These are phyloP conservation scores for Dipodomys stephensi DNA, from an alignment of 2,113 vertebrate genomes.

Conservation along the genomic window DNA sequence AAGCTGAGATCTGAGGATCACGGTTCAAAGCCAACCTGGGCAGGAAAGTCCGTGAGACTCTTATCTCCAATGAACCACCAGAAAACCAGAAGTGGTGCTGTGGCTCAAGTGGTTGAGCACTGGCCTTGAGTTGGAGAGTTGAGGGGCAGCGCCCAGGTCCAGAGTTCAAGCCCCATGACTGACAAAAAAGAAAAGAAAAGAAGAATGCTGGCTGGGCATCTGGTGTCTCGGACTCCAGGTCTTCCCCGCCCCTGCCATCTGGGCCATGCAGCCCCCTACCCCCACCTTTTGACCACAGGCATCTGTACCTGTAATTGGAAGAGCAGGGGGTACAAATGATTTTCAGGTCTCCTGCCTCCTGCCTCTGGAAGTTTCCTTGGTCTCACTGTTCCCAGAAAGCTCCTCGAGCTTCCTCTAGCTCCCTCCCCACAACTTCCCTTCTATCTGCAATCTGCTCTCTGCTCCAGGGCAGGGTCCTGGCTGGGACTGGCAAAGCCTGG, in stretches of 20 bases:
- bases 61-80: no score
- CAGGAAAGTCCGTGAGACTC: no score
- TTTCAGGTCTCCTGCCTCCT: neutral
- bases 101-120: no score
- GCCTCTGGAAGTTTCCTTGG: neutral
- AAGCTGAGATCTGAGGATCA: no score
- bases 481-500: slow-evolving; percentile 35
- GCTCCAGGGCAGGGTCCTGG: neutral
- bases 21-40: no score
- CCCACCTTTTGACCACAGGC: neutral
- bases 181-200: neutral
- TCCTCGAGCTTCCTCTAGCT: neutral
- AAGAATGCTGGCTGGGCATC: neutral
- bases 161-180: no score
- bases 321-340: neutral
- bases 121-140: no score
- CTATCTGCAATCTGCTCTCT: slow-evolving; percentile 39
- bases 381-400: slow-evolving; percentile 39
- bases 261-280: no score
- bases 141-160: no score
- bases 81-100: no score
- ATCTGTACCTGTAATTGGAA: neutral
- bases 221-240: neutral
- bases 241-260: neutral
- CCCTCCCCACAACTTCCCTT: neutral